Base-by-base conservation (phyloP, 2,797 vertebrate species). In the Anguilla obscura region DNA sequence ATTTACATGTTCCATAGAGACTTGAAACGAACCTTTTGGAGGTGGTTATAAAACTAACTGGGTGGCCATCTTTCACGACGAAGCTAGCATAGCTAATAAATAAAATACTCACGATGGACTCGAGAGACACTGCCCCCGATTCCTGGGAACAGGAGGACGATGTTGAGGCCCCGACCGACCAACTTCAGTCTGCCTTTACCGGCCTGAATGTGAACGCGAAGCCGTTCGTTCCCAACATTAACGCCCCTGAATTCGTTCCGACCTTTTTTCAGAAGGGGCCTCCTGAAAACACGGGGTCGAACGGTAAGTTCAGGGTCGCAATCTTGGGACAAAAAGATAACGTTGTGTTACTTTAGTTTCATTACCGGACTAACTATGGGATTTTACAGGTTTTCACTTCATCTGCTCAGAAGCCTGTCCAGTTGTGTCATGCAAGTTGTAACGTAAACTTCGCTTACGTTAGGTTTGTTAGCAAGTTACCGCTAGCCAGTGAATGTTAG, bases 131-230 rank as follows among this genome's bases (percentile, higher is more conserved):
- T 91, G 98, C 98, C 92, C 98, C 98, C 84, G 98, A 99, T 96
- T 98, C 97, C 91, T 99, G 98, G 98, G 98, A 99, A 92, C 98
- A 98, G 95, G 97, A 98, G 94, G 98, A 98, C 94, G 96, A 98
- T 93, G 97, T 97, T 94, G 94, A 97, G 95, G 96, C 96, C 96
- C 93, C 92, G 88, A 94, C 95, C 90, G 94, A 96, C 90, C 96
- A 93, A 89, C 97, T 99, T 86, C 97, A 96, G 66, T 92, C 95
- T 91, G 97, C 98, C 92, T 98, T 99, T 92, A 97, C 96, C 92
- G 96, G 96, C 88, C 97, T 99, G 85, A 99, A 99, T 94, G 97
- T 99, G 88, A 99, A 99, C 94, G 98, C 98, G 92, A 98, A 97
- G 92, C 98, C 98, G 88, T 99, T 99, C 92, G 97, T 98, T 91